phyloP scores from a whole-genome alignment of 92 coral and sea anemone genomes.

The Zoanthus gigantus region DNA sequence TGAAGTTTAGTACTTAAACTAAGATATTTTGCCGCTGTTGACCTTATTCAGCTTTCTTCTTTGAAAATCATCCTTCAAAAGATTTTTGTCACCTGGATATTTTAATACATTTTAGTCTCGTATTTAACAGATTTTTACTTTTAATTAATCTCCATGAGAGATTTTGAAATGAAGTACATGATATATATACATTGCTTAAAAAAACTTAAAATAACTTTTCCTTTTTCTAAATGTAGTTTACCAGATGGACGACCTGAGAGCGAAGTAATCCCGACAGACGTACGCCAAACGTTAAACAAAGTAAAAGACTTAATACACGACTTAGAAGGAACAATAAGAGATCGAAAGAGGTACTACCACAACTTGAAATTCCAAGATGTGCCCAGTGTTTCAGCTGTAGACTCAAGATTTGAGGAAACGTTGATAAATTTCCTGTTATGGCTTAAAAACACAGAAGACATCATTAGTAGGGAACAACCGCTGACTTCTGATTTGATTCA shows the following conservation, averaged over 20 bases:
- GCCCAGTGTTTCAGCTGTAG: constrained; percentile 68
- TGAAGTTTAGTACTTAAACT: too few species aligned
- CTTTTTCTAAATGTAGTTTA: constrained; percentile 42
- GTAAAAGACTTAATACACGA: constrained; percentile 75
- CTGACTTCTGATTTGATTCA: constrained; percentile 74
- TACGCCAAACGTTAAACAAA: constrained; percentile 73
- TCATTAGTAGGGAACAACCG: constrained; percentile 71
- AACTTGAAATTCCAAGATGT: constrained; percentile 64
- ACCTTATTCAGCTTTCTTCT: too few species aligned
- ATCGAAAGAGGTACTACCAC: constrained; percentile 73
- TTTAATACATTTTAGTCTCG: too few species aligned
- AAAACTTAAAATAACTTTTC: not conserved
- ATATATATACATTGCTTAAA: not conserved
- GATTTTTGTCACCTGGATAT: too few species aligned
- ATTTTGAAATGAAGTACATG: too few species aligned
- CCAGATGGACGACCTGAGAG: constrained; percentile 82
- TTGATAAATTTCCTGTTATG: constrained; percentile 76
- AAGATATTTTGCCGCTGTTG: too few species aligned
- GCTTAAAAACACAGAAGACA: constrained; percentile 81
- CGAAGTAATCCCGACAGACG: constrained; percentile 77
- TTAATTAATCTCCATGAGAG: too few species aligned
- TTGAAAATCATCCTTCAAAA: too few species aligned
- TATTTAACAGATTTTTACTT: too few species aligned
- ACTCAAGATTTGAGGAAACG: constrained; percentile 81
- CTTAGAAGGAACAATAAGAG: constrained; percentile 78